Evolutionary conservation across 2,113 vertebrate species (phyloP), one percentile per base, ranked within the genome.

Genomic region (Suricata suricatta): DNA sequence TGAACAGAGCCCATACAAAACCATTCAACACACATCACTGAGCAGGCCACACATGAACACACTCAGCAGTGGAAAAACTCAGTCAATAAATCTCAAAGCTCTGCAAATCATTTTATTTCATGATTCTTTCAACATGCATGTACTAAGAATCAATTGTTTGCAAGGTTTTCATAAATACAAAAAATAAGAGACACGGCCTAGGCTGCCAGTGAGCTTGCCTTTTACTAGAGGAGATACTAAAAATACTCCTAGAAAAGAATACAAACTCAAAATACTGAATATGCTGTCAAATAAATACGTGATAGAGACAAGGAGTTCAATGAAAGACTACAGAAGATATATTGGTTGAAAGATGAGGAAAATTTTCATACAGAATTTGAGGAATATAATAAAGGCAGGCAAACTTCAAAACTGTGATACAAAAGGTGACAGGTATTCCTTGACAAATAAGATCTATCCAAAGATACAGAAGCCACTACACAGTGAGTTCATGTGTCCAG

Each of bases 31-130:
- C 17, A n/a, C 29, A 31, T 71, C 80, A 21, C 44, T 41, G 15
- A 74, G n/a, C 35, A 68, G 35, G 52, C 71, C 88, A 31, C n/a
- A 41, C 54, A 15, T 21, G 31, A 84, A 50, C 35, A 69, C 41
- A 68, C 21, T 93, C 25, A 11, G 38, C 23, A 44, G 12, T 44
- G 23, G 41, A 88, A 64, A 93, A 93, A 88, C 33, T 84, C n/a
- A 60, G 44, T 68, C 44, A 84, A 41, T 93, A 90, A 84, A 90
- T 69, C 25, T 74, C 52, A 84, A 72, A 83, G 44, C 21, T 90
- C 71, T 87, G 13, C 33, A 96, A 74, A 91, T 89, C 29, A 77
- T 92, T 86, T 89, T 72, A 82, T 90, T 87, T 77, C 57, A 88
- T 92, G 44, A 81, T 91, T 91, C 38, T 5, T 68, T 93, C 64